These are phyloP conservation scores for Trichomalopsis sarcophagae DNA, from an alignment of 1,140 invertebrate genomes.

Conservation along the genomic window DNA sequence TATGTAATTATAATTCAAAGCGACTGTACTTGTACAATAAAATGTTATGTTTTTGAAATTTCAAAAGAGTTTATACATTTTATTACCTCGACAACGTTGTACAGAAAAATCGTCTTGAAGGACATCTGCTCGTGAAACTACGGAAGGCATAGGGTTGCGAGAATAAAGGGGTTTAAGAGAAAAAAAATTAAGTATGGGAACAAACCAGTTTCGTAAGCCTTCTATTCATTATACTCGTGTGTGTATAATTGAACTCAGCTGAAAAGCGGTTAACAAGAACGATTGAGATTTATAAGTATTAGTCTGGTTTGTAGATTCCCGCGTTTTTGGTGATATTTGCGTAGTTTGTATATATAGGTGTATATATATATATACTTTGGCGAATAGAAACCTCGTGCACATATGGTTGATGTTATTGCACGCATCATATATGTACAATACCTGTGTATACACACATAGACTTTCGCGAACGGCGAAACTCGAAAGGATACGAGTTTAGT, in stretches of 20 bases:
- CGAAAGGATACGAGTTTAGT: too few species aligned
- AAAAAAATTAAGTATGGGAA: too few species aligned
- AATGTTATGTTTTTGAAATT: constrained; percentile 30
- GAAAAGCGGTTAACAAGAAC: constrained; percentile 48
- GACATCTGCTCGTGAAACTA: not conserved
- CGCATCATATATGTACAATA: too few species aligned
- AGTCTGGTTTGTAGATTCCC: constrained; percentile 52
- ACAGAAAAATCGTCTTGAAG: too few species aligned
- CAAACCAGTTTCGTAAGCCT: constrained; percentile 62
- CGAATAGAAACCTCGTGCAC: too few species aligned
- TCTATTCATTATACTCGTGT: constrained; percentile 40
- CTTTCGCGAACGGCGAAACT: too few species aligned
- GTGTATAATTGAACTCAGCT: constrained; percentile 23
- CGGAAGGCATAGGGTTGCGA: too few species aligned
- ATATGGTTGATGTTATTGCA: too few species aligned
- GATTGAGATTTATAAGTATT: too few species aligned
- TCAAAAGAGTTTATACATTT: not conserved
- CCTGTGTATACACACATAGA: too few species aligned
- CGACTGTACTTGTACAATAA: constrained; percentile 33
- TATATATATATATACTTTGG: too few species aligned
- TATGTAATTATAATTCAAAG: constrained; percentile 11
- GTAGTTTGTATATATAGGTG: constrained; percentile 1
- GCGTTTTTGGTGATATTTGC: constrained; percentile 54
- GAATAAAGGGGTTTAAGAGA: too few species aligned
- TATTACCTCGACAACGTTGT: not conserved